These are phyloP conservation scores for Noctua janthe DNA, from an alignment of 2,888 invertebrate genomes.

Conservation along the genomic window DNA sequence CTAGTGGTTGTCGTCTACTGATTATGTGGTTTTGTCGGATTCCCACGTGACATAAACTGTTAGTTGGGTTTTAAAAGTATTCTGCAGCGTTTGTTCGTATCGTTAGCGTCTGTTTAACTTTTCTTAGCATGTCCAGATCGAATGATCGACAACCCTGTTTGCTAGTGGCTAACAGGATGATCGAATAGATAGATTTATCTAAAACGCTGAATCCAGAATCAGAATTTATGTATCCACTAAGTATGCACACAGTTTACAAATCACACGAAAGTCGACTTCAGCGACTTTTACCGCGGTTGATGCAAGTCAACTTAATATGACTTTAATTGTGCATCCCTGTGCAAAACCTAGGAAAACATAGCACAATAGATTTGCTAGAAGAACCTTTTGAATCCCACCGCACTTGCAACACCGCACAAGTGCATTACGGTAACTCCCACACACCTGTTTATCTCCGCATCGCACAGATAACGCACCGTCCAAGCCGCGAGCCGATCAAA, in stretches of 20 bases:
- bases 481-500: conserved; percentile 77
- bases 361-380: conserved; percentile 8
- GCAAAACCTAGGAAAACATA: neutral
- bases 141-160: neutral
- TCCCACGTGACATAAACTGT: neutral
- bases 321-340: neutral
- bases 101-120: neutral
- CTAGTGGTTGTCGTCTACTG: neutral
- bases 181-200: neutral
- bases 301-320: too few species aligned
- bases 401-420: conserved; percentile 47
- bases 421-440: conserved; percentile 73
- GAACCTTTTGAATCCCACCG: neutral
- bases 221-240: neutral
- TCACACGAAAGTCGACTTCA: neutral
- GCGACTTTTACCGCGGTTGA: neutral
- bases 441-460: conserved; percentile 83
- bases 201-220: too few species aligned
- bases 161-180: neutral
- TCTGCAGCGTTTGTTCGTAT: neutral
- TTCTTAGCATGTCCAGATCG: neutral
- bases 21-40: neutral
- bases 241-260: neutral
- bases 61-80: neutral
- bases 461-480: conserved; percentile 77